Evolutionary conservation across 2,888 invertebrate species (phyloP).

Genomic region (Criorhina ranunculi): DNA sequence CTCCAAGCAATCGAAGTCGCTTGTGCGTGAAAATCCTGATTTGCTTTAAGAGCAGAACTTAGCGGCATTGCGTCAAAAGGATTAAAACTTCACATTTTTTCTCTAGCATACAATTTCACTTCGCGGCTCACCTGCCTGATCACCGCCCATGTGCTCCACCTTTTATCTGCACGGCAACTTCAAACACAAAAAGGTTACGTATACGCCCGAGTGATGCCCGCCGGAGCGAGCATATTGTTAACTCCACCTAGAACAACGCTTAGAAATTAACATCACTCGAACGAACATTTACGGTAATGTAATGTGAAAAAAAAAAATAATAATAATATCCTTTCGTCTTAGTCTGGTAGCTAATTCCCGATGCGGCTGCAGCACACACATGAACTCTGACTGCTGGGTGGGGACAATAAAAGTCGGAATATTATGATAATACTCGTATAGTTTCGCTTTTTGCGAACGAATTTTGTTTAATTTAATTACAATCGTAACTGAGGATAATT

Average conservation of each 20-base stretch:
- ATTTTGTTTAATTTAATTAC: constrained; percentile 76
- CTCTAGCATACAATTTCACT: not conserved
- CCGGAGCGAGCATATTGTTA: constrained; percentile 64
- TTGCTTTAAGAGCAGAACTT: not conserved
- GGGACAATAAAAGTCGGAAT: constrained; percentile 41
- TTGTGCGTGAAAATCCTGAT: not conserved
- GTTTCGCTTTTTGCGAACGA: constrained; percentile 65
- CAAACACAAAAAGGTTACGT: constrained; percentile 55
- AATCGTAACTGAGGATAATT: constrained; percentile 67
- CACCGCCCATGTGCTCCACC: not conserved
- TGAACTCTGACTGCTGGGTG: not conserved
- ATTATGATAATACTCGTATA: constrained; percentile 52
- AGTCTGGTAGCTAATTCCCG: constrained; percentile 12
- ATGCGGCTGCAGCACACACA: constrained; percentile 1
- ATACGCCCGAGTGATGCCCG: constrained; percentile 65
- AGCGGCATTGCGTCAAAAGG: constrained; percentile 3
- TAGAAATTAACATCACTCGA: constrained; percentile 61
- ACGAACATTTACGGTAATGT: constrained; percentile 58
- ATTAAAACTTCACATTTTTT: constrained; percentile 5
- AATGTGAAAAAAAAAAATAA: constrained; percentile 56
- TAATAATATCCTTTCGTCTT: constrained; percentile 39
- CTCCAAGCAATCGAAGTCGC: not conserved
- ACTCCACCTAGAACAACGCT: constrained; percentile 59
- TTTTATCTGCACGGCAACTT: constrained; percentile 6
- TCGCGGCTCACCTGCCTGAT: not conserved